These are phyloP conservation scores for Hoplostethus mediterraneus DNA, from an alignment of 2,797 vertebrate species.

Conservation along the genomic window DNA sequence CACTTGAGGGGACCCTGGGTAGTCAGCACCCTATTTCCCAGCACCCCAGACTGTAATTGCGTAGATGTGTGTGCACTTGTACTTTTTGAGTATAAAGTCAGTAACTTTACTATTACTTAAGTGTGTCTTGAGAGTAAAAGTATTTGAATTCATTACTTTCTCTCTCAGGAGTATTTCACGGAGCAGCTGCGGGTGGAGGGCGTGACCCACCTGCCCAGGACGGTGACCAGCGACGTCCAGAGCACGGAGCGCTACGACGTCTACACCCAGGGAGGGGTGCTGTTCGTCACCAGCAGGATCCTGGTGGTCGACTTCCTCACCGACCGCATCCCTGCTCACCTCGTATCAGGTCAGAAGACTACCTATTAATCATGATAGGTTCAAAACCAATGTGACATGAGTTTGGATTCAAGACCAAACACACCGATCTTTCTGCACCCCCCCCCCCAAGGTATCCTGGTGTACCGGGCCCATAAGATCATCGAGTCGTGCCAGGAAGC, in stretches of 20 bases:
- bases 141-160: too few relatives aligned
- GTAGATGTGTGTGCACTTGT: too few relatives aligned
- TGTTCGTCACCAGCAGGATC: slow-evolving; percentile 97
- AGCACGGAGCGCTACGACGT: slow-evolving; percentile 89
- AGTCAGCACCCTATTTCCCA: too few relatives aligned
- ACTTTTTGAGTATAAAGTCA: too few relatives aligned
- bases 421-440: background rate
- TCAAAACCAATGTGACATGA: too few relatives aligned
- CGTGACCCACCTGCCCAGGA: slow-evolving; percentile 90
- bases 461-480: slow-evolving; percentile 96
- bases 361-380: too few relatives aligned
- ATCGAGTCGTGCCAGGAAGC: slow-evolving; percentile 98
- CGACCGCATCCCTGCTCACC: slow-evolving; percentile 93
- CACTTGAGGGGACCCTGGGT: too few relatives aligned
- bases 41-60: too few relatives aligned
- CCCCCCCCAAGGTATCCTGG: slow-evolving; percentile 89
- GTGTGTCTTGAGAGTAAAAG: too few relatives aligned
- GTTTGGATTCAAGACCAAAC: background rate
- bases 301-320: slow-evolving; percentile 98
- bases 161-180: slow-evolving; percentile 92
- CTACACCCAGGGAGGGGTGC: slow-evolving; percentile 93
- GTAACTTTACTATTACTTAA: too few relatives aligned
- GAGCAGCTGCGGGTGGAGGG: slow-evolving; percentile 91
- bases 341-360: slow-evolving; percentile 85
- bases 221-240: slow-evolving; percentile 91